A percentile compares a stretch with the other conserved stretches of the same genome.
Conservation (phyloP, 2,888 invertebrate genomes). For the Phyllotreta cruciferae region DNA sequence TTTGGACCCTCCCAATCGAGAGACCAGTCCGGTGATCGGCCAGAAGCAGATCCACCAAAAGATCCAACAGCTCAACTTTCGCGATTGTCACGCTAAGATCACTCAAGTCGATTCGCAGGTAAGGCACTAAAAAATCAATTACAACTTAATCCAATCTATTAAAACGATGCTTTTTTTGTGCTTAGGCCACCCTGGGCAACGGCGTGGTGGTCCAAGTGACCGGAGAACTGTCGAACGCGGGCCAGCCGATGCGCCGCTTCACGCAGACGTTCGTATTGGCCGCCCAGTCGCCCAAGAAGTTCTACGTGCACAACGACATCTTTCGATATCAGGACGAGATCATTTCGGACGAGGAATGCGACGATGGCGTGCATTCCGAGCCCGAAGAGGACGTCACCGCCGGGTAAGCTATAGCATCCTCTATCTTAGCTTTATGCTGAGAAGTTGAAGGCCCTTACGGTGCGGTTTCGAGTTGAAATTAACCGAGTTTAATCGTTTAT, state of each 20-base stretch:
- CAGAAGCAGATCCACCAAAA: constrained; percentile 95
- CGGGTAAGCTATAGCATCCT: constrained; percentile 33
- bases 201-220: constrained; percentile 98
- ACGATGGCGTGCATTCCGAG: constrained; percentile 67
- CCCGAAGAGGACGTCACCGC: constrained; percentile 67
- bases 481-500: constrained; percentile 1
- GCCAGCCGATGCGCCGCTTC: constrained; percentile 96
- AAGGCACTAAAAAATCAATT: too few species aligned
- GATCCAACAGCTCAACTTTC: constrained; percentile 93
- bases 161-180: background rate
- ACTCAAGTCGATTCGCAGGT: constrained; percentile 92
- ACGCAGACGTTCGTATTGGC: constrained; percentile 98
- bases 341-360: constrained; percentile 70
- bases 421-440: too few species aligned
- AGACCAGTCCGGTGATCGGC: constrained; percentile 84
- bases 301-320: constrained; percentile 98
- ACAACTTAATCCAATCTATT: constrained; percentile 1
- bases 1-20: constrained; percentile 81
- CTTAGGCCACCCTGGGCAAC: constrained; percentile 81
- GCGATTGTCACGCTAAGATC: constrained; percentile 97
- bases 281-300: constrained; percentile 95
- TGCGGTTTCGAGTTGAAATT: too few species aligned
- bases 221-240: constrained; percentile 95
- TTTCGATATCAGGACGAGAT: constrained; percentile 91
- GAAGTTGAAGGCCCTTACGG: too few species aligned